Evolutionary conservation across 2,113 vertebrate genomes (phyloP).

Genomic region (Aldabrachelys gigantea): DNA sequence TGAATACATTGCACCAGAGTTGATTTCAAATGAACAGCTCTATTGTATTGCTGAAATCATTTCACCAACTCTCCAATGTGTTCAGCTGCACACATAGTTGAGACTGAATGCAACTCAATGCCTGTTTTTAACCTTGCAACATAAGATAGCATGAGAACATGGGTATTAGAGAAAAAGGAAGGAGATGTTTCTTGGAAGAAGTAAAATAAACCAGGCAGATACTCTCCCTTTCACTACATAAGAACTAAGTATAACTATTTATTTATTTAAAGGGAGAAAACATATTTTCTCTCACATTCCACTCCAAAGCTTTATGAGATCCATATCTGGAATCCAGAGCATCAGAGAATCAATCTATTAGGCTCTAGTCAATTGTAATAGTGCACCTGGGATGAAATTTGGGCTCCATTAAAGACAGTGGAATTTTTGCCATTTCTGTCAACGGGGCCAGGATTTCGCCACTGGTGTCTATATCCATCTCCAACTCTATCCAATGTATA

Average conservation of each 20-base stretch:
- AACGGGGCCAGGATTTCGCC: background rate
- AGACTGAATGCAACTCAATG: slow-evolving; percentile 17
- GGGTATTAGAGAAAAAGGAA: slow-evolving; percentile 7
- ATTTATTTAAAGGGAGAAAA: slow-evolving; percentile 23
- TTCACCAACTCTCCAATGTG: slow-evolving; percentile 53
- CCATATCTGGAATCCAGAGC: slow-evolving; percentile 75
- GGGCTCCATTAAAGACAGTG: slow-evolving; percentile 65
- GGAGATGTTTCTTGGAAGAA: slow-evolving; percentile 28
- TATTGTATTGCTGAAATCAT: slow-evolving; percentile 55
- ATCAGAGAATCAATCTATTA: slow-evolving; percentile 75
- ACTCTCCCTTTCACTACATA: background rate
- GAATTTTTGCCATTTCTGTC: slow-evolving; percentile 55
- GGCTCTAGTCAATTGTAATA: slow-evolving; percentile 68
- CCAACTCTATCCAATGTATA: slow-evolving; percentile 33
- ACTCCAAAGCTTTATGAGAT: slow-evolving; percentile 58
- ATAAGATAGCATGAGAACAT: background rate
- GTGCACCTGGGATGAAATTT: slow-evolving; percentile 72
- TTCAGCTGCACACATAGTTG: background rate
- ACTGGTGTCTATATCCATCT: background rate
- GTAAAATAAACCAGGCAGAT: background rate
- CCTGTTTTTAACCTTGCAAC: background rate
- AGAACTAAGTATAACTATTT: background rate
- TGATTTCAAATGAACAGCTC: slow-evolving; percentile 56
- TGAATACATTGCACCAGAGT: slow-evolving; percentile 9
- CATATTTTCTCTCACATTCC: background rate